phyloP scores from a whole-genome alignment of 2,797 vertebrate genomes.

The Linurgus olivaceus region DNA sequence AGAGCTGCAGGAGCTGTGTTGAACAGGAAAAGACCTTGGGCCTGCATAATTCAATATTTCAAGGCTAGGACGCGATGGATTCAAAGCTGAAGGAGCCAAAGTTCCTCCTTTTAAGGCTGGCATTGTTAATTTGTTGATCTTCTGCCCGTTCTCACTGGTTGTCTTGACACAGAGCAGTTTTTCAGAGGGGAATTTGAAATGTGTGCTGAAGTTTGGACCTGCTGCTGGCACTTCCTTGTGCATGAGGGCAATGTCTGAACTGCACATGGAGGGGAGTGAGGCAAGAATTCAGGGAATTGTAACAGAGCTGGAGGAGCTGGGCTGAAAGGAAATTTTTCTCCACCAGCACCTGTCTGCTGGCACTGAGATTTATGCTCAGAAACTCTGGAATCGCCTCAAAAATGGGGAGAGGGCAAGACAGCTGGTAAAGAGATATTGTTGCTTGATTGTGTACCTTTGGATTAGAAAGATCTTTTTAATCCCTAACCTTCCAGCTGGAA shows the following conservation, averaged over 20 bases:
- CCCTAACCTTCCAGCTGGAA: not conserved
- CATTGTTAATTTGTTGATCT: not conserved
- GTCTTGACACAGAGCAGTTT: not conserved
- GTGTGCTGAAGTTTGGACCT: not conserved
- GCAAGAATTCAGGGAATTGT: not conserved
- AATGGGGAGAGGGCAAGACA: not conserved
- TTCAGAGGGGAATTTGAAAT: not conserved
- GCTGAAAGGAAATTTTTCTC: not conserved
- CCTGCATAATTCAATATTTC: not conserved
- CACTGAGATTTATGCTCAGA: not conserved
- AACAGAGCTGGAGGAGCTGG: not conserved
- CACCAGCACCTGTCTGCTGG: not conserved
- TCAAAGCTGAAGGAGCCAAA: not conserved
- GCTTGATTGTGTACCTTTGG: not conserved
- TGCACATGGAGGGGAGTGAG: rapidly evolving
- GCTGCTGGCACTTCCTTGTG: not conserved
- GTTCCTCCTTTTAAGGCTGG: not conserved
- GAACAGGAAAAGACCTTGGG: not conserved
- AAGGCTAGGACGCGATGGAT: not conserved
- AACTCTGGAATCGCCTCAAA: not conserved
- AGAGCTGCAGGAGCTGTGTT: not conserved
- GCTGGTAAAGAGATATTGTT: not conserved
- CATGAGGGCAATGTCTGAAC: not conserved
- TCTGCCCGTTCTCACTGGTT: not conserved
- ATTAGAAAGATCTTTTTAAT: constrained; percentile 32